phyloP scores from a whole-genome alignment of 2,113 vertebrate species.

The Nerophis ophidion region DNA sequence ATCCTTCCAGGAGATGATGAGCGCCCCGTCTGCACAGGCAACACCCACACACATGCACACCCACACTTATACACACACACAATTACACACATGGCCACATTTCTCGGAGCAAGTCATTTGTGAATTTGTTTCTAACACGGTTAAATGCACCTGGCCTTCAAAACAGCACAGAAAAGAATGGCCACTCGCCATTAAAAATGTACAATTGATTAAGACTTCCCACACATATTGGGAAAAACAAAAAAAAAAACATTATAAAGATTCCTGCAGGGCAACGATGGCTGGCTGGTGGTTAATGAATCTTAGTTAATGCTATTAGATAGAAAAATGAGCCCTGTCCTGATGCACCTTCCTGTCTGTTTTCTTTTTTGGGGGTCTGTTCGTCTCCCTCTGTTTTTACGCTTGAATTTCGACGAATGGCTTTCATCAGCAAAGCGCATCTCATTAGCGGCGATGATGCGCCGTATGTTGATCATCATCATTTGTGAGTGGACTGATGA shows the following conservation, averaged over 20 bases:
- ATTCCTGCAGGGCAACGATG: conserved; percentile 66
- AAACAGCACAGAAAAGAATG: conserved; percentile 43
- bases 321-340: conserved; percentile 69
- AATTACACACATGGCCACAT: conserved; percentile 35
- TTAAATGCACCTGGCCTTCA: conserved; percentile 53
- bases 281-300: conserved; percentile 69
- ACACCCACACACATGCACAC: conserved; percentile 53
- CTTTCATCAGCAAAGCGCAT: conserved; percentile 73
- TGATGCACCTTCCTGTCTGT: conserved; percentile 54
- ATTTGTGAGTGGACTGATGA: conserved; percentile 73
- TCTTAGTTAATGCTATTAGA: conserved; percentile 73
- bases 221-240: conserved; percentile 31
- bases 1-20: conserved; percentile 74
- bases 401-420: conserved; percentile 68
- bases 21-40: conserved; percentile 63
- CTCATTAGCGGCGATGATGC: conserved; percentile 70
- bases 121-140: conserved; percentile 51
- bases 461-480: conserved; percentile 74
- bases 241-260: conserved; percentile 47
- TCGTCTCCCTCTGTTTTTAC: conserved; percentile 49
- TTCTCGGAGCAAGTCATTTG: conserved; percentile 55
- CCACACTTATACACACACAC: conserved; percentile 23
- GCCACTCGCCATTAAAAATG: conserved; percentile 25
- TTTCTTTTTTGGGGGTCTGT: conserved; percentile 29
- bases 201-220: conserved; percentile 32